These are phyloP conservation scores for Rallus limicola DNA, from an alignment of 2,113 vertebrate species.

Conservation along the genomic window DNA sequence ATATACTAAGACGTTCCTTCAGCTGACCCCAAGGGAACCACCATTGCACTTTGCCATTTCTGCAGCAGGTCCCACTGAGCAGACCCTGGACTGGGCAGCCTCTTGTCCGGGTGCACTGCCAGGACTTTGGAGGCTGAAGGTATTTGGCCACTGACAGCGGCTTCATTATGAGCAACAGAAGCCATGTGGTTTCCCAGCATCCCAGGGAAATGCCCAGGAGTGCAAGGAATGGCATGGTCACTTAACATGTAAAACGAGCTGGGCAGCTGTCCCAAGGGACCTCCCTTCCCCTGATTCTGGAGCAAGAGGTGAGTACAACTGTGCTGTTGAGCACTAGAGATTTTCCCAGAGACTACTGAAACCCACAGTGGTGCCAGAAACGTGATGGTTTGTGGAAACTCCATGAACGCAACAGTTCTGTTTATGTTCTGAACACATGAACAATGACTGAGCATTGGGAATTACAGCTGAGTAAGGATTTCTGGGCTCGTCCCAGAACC, in stretches of 20 bases:
- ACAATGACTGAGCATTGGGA: background rate
- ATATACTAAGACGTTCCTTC: background rate
- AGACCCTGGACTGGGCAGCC: background rate
- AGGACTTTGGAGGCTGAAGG: background rate
- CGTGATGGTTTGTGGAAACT: background rate
- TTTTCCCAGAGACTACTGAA: background rate
- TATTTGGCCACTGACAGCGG: background rate
- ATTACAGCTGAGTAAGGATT: constrained; percentile 32
- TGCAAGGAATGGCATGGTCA: background rate
- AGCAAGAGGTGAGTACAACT: background rate
- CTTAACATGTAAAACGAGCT: background rate
- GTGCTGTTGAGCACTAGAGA: background rate
- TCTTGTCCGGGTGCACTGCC: background rate
- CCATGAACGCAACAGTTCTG: background rate
- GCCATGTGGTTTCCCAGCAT: background rate
- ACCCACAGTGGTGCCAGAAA: background rate
- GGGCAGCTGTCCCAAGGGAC: background rate
- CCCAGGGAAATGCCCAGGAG: background rate
- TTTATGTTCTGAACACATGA: background rate
- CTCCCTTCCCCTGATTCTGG: background rate
- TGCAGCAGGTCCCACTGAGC: background rate
- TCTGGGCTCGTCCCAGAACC: background rate
- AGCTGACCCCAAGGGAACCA: background rate
- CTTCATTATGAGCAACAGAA: background rate
- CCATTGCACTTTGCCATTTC: background rate